These are phyloP conservation scores for Phalacrocorax brasilianus DNA, from an alignment of 2,113 vertebrate genomes.

Conservation along the genomic window DNA sequence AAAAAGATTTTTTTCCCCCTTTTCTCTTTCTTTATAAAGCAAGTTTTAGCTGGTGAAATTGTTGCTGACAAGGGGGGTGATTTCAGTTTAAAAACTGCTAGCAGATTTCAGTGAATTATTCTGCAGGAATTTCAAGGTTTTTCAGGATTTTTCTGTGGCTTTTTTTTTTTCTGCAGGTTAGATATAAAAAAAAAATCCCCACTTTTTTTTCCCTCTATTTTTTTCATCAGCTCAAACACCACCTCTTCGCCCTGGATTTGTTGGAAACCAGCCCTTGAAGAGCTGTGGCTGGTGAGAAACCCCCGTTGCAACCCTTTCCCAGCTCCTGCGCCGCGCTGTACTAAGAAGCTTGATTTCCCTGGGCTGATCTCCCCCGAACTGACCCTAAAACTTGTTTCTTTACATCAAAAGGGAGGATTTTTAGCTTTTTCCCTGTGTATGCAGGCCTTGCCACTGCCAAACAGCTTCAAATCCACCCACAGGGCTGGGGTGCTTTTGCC, in stretches of 20 bases:
- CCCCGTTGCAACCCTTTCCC: background rate
- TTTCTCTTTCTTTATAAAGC: slow-evolving; percentile 22
- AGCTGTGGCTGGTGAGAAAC: background rate
- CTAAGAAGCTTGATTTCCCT: rapidly evolving
- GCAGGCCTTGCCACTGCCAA: background rate
- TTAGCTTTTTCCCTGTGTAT: background rate
- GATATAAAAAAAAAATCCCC: background rate
- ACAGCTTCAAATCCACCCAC: background rate
- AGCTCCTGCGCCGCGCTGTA: background rate
- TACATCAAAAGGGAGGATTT: background rate
- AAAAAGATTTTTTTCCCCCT: background rate
- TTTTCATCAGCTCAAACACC: background rate
- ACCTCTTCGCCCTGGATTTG: background rate
- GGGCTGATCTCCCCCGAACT: background rate
- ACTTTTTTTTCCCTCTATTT: background rate
- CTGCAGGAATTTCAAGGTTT: background rate
- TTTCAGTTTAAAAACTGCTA: background rate
- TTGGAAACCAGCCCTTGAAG: background rate
- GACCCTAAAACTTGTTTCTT: background rate
- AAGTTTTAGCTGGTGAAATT: background rate
- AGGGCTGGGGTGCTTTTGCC: background rate
- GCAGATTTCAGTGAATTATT: slow-evolving; percentile 20
- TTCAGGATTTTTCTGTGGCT: background rate
- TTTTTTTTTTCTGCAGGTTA: background rate
- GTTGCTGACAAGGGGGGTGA: background rate